Evolutionary conservation across 2,888 invertebrate genomes (phyloP), one percentile per base, ranked within the genome.

Genomic region (Carcina quercana): DNA sequence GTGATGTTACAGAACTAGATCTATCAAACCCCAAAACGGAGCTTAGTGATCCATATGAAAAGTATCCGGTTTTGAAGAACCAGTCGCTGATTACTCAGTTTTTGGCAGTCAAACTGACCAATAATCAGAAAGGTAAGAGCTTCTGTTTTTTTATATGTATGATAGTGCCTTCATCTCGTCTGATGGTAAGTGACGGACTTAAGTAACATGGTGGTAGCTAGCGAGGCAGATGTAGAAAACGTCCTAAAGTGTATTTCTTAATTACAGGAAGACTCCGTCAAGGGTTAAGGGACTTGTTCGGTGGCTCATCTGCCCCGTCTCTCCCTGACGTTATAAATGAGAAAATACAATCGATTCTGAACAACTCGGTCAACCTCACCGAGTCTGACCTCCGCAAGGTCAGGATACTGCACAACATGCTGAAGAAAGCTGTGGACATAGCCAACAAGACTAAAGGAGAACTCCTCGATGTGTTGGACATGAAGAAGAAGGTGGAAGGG

Each of bases 101-200:
- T 22, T 35, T 65, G 1, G 55, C 47, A 31, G 72, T 80, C 0
- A 43, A 61, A 0, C 48, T 80, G 50, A 65, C 46, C 15, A 82
- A 82, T 41, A 80, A 80, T 44, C 80, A 82, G 25, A 83, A 80
- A 74, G 82, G 82, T 80, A 51, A 3, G 19, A 2, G n/a, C 7
- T 11, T 6, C 10, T 2, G 10, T n/a, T 21, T 21, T n/a, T 10
- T 6, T 22, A 10, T 3, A 5, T n/a, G 2, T 11, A n/a, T n/a
- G 5, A n/a, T 21, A 10, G 21, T n/a, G 3, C 21, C 21, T 6
- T 6, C n/a, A 21, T 6, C n/a, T 21, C n/a, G n/a, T n/a, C 21
- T 6, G n/a, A 12, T 25, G 25, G 5, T 12, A 4, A 3, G 3
- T 21, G 21, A n/a, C n/a, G n/a, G 6, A n/a, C 6, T 4, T 21